Evolutionary conservation across 2,113 vertebrate species (phyloP).

Genomic region (Ramphastos sulfuratus): DNA sequence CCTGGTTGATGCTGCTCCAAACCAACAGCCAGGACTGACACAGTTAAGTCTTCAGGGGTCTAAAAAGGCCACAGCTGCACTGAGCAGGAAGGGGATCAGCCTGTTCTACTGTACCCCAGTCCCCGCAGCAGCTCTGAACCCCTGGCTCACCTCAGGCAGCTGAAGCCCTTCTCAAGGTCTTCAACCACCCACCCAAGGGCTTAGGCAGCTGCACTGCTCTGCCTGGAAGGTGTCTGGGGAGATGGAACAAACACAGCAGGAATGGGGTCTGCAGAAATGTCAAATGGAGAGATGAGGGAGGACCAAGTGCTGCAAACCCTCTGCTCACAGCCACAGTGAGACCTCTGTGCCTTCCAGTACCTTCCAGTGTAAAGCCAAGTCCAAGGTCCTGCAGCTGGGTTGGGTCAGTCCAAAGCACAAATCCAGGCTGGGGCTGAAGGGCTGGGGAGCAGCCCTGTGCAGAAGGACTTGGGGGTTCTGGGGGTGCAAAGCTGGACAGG

Average conservation of each 20-base stretch:
- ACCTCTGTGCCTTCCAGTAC: background rate
- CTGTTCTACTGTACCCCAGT: background rate
- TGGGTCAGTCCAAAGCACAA: no score
- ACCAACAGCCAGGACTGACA: background rate
- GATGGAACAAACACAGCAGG: background rate
- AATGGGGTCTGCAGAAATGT: background rate
- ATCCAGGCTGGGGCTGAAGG: no score
- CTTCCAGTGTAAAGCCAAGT: background rate
- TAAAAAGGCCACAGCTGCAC: background rate
- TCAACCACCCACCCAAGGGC: background rate
- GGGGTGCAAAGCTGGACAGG: no score
- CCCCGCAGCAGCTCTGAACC: no score
- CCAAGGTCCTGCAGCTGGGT: background rate
- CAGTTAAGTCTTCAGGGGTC: background rate
- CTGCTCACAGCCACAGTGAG: background rate
- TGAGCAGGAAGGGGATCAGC: background rate
- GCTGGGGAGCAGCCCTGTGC: no score
- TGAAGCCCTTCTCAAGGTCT: background rate
- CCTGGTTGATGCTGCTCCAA: background rate
- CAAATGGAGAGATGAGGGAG: background rate
- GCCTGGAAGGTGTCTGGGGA: background rate
- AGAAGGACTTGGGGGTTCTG: no score
- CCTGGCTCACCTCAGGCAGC: accelerated
- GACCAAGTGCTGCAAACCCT: accelerated
- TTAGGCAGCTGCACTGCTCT: no score